Evolutionary conservation across 2,113 vertebrate genomes (phyloP).

Genomic region (Cyprinodon brontotheroides): DNA sequence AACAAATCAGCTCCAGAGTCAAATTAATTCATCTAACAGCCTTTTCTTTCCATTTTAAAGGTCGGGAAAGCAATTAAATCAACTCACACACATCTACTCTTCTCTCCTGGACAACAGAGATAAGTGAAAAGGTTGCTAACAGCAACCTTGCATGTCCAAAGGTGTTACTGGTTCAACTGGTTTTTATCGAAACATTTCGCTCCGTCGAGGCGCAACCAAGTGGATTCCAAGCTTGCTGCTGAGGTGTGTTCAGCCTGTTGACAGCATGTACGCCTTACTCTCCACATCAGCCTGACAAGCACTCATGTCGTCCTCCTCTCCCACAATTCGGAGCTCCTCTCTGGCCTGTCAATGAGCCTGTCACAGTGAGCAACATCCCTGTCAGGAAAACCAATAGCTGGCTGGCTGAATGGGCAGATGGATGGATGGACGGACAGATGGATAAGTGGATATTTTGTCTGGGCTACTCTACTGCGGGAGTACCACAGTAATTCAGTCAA

Average conservation of each 20-base stretch:
- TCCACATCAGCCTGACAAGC: constrained; percentile 46
- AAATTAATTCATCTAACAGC: constrained; percentile 37
- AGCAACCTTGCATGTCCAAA: constrained; percentile 8
- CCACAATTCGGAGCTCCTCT: constrained; percentile 37
- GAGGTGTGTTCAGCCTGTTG: constrained; percentile 41
- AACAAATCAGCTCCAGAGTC: constrained; percentile 30
- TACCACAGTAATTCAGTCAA: constrained; percentile 40
- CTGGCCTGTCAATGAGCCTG: constrained; percentile 52
- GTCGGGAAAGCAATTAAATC: constrained; percentile 58
- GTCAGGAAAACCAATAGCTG: constrained; percentile 40
- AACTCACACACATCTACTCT: constrained; percentile 24
- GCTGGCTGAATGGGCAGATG: constrained; percentile 19
- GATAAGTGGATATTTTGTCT: constrained; percentile 45
- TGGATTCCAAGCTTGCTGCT: constrained; percentile 49
- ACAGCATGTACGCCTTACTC: constrained; percentile 26
- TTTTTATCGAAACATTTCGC: constrained; percentile 32
- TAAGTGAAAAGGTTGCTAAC: constrained; percentile 21
- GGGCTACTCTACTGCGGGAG: constrained; percentile 25
- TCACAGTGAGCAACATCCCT: constrained; percentile 47
- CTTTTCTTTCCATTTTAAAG: constrained; percentile 41
- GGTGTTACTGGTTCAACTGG: constrained; percentile 52
- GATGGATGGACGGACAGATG: constrained; percentile 32
- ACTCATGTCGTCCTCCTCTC: constrained; percentile 35
- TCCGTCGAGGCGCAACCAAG: not conserved
- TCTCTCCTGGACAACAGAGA: constrained; percentile 15